These are phyloP conservation scores for Festucalex cinctus DNA, from an alignment of 2,113 vertebrate species.

Conservation along the genomic window DNA sequence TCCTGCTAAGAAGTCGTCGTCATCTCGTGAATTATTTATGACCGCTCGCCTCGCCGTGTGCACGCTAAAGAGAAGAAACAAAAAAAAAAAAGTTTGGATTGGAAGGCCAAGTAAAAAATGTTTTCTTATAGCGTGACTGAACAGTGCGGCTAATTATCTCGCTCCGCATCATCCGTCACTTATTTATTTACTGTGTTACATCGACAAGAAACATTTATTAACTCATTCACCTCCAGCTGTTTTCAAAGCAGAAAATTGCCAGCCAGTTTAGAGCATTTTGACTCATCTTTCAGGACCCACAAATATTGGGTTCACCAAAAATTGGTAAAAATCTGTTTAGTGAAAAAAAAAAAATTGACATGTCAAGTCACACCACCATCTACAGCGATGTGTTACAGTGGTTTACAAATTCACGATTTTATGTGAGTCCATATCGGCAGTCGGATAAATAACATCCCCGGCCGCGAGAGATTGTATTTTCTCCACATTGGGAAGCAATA, in stretches of 20 bases:
- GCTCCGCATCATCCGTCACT: not conserved
- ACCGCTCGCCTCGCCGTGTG: constrained; percentile 6
- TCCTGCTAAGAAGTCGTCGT: constrained; percentile 23
- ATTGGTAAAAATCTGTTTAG: too few relatives aligned
- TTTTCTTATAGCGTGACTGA: not conserved
- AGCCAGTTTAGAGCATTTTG: not conserved
- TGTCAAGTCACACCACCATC: not conserved
- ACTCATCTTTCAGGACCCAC: not conserved
- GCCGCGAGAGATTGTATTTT: not conserved
- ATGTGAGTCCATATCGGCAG: not conserved
- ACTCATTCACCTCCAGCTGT: not conserved
- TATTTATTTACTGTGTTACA: not conserved
- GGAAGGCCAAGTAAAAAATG: not conserved
- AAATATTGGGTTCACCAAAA: not conserved
- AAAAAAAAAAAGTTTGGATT: constrained; percentile 11
- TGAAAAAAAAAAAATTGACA: not conserved
- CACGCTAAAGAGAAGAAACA: constrained; percentile 30
- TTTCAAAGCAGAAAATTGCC: not conserved
- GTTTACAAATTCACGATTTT: too few relatives aligned
- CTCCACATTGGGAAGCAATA: not conserved
- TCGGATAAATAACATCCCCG: not conserved
- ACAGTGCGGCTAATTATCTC: constrained; percentile 2
- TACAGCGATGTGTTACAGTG: not conserved
- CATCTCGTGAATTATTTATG: constrained; percentile 54
- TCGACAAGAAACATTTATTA: not conserved